These are phyloP conservation scores for Bovichtus diacanthus DNA, from an alignment of 2,797 vertebrate species.

Conservation along the genomic window DNA sequence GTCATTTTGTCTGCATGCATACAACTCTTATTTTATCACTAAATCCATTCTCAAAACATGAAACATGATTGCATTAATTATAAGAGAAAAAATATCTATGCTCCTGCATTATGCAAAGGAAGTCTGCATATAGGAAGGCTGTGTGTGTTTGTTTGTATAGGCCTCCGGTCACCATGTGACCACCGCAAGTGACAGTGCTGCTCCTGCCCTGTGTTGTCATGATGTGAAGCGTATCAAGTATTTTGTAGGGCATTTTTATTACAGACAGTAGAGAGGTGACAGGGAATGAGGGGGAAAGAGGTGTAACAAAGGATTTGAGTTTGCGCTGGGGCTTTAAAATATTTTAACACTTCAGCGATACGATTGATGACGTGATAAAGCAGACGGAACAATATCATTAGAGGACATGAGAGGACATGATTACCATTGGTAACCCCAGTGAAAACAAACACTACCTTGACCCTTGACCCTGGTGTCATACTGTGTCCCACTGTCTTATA, in stretches of 20 bases:
- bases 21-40: neutral
- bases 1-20: neutral
- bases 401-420: neutral
- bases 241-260: neutral
- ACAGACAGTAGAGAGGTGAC: neutral
- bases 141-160: conserved; percentile 24
- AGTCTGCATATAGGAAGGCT: neutral
- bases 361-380: neutral
- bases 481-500: neutral
- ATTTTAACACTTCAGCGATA: neutral
- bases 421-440: neutral
- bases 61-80: neutral
- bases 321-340: neutral
- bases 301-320: neutral
- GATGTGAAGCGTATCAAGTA: neutral
- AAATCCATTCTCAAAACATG: neutral
- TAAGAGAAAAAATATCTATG: neutral
- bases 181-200: neutral
- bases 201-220: conserved; percentile 5
- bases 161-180: conserved; percentile 6
- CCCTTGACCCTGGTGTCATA: conserved; percentile 2
- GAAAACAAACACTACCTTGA: neutral
- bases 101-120: neutral
- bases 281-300: neutral
- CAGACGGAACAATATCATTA: neutral